Conservation (phyloP, 2,113 vertebrate genomes). For the Enhydra lutris region DNA sequence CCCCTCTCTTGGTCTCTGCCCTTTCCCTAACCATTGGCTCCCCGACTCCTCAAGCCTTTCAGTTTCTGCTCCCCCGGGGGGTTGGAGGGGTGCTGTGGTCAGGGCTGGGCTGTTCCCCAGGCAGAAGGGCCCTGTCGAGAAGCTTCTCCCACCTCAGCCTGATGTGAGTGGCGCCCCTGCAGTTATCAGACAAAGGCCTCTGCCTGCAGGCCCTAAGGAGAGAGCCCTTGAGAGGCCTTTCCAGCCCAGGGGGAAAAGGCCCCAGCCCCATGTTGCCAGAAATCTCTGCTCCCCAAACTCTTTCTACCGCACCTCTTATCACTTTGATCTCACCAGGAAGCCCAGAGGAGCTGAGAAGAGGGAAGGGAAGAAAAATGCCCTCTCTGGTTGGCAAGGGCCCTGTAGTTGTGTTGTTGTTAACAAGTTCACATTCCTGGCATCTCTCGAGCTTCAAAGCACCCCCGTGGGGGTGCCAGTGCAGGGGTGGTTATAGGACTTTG, state of each 20-base stretch:
- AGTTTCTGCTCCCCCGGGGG: not conserved
- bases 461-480: not conserved
- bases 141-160: slow-evolving; percentile 24
- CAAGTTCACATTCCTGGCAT: not conserved
- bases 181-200: not conserved
- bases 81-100: not conserved
- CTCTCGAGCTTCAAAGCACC: not conserved
- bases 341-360: not conserved
- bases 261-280: not conserved
- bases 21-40: not conserved
- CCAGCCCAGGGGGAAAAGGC: not conserved
- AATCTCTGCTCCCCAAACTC: not conserved
- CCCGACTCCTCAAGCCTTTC: not conserved
- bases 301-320: not conserved
- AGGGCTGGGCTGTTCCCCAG: not conserved
- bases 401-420: not conserved
- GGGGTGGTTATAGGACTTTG: not conserved
- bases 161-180: slow-evolving; percentile 16
- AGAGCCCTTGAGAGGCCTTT: not conserved
- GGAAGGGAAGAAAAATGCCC: not conserved
- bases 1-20: slow-evolving; percentile 16
- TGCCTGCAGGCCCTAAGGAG: not conserved
- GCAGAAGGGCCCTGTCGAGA: slow-evolving; percentile 39
- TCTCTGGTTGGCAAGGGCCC: not conserved
- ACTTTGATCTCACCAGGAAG: slow-evolving; percentile 25